phyloP scores from a whole-genome alignment of 2,113 vertebrate genomes.

The Tenrec ecaudatus region DNA sequence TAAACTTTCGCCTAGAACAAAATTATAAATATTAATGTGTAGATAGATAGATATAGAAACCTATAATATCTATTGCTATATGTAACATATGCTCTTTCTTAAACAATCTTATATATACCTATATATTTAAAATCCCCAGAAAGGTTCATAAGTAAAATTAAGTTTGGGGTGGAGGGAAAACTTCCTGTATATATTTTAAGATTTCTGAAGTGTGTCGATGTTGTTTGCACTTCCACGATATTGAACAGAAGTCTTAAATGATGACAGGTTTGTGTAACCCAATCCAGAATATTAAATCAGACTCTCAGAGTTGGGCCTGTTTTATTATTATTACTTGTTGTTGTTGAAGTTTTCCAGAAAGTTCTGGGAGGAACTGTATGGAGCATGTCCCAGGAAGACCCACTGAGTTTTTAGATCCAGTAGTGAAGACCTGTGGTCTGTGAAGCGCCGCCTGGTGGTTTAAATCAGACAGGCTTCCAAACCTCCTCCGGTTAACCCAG shows the following conservation, averaged over 20 bases:
- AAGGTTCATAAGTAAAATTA: not conserved
- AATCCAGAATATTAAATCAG: slow-evolving; percentile 16
- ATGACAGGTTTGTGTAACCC: not conserved
- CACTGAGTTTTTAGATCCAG: not conserved
- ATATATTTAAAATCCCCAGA: slow-evolving; percentile 12
- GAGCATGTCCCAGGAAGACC: not conserved
- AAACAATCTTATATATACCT: not conserved
- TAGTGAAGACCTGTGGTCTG: not conserved
- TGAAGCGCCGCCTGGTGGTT: slow-evolving; percentile 73
- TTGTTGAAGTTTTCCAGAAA: not conserved
- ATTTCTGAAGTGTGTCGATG: not conserved
- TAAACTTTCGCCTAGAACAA: no score
- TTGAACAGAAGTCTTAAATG: slow-evolving; percentile 9
- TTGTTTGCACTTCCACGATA: slow-evolving; percentile 47
- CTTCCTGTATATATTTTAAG: not conserved
- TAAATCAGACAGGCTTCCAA: not conserved
- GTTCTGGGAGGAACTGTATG: not conserved
- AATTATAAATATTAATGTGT: no score
- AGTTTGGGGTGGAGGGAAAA: no score
- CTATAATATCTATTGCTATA: no score
- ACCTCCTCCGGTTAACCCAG: not conserved
- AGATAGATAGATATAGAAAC: no score
- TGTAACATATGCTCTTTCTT: not conserved
- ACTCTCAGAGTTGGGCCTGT: not conserved
- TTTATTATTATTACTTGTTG: no score